Evolutionary conservation across 2,113 vertebrate genomes (phyloP), one percentile per base, ranked within the genome.

Genomic region (Gobius niger): DNA sequence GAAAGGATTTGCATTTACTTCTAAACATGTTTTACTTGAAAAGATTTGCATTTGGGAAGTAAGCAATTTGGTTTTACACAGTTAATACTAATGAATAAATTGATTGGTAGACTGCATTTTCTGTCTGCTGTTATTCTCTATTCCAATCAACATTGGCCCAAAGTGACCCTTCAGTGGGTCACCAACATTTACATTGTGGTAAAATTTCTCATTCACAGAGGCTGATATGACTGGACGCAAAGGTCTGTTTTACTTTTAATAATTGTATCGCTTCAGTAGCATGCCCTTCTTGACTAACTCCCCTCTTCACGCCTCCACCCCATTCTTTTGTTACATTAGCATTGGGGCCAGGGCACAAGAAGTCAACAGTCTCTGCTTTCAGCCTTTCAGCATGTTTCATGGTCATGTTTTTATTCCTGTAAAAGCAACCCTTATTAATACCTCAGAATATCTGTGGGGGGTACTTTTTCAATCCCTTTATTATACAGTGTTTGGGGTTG

Each of bases 141-240:
- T 52, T 47, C 52, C 44, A 74, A 68, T 19, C 46, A 68, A 70
- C 18, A 76, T 62, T 67, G 62, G 61, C 65, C 63, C n/a, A 71
- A 77, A 74, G 68, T 75, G 52, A 75, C 71, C 84, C 67, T 78
- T 59, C 66, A 57, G 44, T 83, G 78, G 82, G 80, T 88, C 81
- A 81, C 77, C 64, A 64, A 83, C 73, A 68, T 92, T 92, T 92
- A 91, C 86, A 91, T 82, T 92, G 84, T 92, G 90, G 82, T 78
- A 86, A 90, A 78, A 91, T 93, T 91, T 93, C 87, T 94, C 91
- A 85, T 94, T 92, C 83, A 91, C 93, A 94, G 93, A 93, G 86
- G 87, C 87, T 85, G 92, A 91, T 75, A 83, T 88, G 81, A 84
- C 84, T 89, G 93, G 93, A 93, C 83, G 79, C 67, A 82, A 92